These are phyloP conservation scores for Florisuga fusca DNA, from an alignment of 2,797 vertebrate genomes.

Conservation along the genomic window DNA sequence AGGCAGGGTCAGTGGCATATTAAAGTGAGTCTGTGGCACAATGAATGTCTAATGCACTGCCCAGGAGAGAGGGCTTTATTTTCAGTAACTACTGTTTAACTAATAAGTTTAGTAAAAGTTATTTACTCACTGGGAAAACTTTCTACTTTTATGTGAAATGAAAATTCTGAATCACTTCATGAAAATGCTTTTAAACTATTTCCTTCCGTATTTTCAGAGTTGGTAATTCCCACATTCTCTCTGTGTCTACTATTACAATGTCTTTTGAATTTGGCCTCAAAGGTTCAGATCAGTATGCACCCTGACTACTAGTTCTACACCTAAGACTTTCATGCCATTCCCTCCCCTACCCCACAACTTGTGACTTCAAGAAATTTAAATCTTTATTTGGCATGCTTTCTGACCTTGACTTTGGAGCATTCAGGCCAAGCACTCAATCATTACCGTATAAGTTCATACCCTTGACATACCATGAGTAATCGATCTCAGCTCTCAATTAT, in stretches of 20 bases:
- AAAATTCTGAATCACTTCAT: neutral
- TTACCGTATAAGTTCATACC: constrained; percentile 60
- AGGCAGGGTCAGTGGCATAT: neutral
- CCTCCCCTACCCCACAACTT: neutral
- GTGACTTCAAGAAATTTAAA: constrained; percentile 40
- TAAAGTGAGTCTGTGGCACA: neutral
- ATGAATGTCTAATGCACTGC: neutral
- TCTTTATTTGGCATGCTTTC: constrained; percentile 42
- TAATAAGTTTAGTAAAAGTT: neutral
- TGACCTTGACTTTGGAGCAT: constrained; percentile 74
- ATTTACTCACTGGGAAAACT: neutral
- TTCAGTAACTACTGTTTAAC: neutral
- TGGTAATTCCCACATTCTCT: neutral
- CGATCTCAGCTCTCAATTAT: constrained; percentile 71
- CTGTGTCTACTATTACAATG: neutral
- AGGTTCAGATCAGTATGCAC: neutral
- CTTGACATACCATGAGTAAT: constrained; percentile 71
- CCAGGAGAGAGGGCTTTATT: neutral
- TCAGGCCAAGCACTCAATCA: constrained; percentile 63
- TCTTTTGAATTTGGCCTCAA: constrained; percentile 19
- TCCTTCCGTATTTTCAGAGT: neutral
- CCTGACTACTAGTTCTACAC: neutral
- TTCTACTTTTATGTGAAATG: neutral
- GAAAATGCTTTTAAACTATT: neutral
- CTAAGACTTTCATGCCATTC: neutral